Evolutionary conservation across 1,140 invertebrate species (phyloP), one percentile per base, ranked within the genome.

Genomic region (Drosophila oshimai): DNA sequence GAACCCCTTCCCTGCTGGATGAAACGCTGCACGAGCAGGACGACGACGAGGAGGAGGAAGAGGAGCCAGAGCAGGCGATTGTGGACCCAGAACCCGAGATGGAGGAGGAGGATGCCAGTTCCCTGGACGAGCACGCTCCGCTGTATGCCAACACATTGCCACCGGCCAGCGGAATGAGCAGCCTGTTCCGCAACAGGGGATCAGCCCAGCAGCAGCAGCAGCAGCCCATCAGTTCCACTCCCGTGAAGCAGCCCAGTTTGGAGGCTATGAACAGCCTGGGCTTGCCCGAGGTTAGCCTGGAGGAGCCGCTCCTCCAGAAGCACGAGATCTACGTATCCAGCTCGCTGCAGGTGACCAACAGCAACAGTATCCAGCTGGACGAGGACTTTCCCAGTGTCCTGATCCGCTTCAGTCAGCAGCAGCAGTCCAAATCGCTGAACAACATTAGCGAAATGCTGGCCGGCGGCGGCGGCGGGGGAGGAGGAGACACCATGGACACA

Each of bases 21-120:
- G 92, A 72, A 91, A 92, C 17, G 89, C 92, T 72, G 92, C 92
- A 18, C 90, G 93, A 87, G 91, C 68, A 76, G 24, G 74, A 87
- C 15, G 77, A 89, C 9, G 76, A 68, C 20, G 68, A 71, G 1
- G 67, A 71, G 6, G 53, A 60, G 3, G 64, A 58, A 24, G 64
- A 78, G 6, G 68, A 84, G 36, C 33, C 29, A 1, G 33, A 2
- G 12, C n/a, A 45, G 12, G 34, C 12, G 6, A 12, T n/a, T 6
- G 67, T 42, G 17, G 24, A 34, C 1, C 33, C 47, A 20, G 70
- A 62, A 50, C 65, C 36, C 28, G 15, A 57, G 7, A 34, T 61
- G 7, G 75, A 71, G n/a, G 67, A 70, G 24, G 72, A 73, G 33
- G 83, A 90, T 45, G 70, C 46, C 61, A 84, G 81, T 36, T 87